Base-by-base conservation (phyloP, 2,797 vertebrate genomes). In the Falco berigora region DNA sequence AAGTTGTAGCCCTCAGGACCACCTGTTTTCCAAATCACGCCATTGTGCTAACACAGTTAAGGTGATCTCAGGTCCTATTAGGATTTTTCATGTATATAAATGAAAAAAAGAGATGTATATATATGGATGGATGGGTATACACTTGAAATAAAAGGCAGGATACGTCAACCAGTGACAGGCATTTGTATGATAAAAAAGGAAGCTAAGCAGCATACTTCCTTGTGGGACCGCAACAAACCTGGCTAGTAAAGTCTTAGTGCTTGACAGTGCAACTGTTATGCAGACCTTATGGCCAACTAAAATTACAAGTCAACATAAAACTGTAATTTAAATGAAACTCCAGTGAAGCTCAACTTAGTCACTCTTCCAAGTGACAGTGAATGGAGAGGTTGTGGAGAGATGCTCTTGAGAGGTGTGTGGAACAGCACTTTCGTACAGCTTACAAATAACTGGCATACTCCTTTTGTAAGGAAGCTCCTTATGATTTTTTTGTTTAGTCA, bases 11-110 rank as follows among this genome's bases (percentile, higher is more conserved):
- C 47, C 46, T 94, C 9, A 27, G 62, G 58, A 69, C 68, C 10
- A 5, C 92, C 67, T 92, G 68, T 77, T 94, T 96, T 91, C 50
- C 15, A 72, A 77, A 91, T 92, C n/a, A 20, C 74, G 40, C 30
- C 19, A 5, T 83, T 77, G 68, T 32, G 49, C 64, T 92, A 79
- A 72, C 24, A 27, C 38, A 32, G 32, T 58, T 80, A 77, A 68
- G 58, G 38, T 52, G 59, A 55, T 82, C 56, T 93, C 30, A 23
- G 13, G 13, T 90, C 61, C 46, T 77, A 1, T 55, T 58, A 83
- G 36, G 32, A 61, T 63, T 88, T 86, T 81, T 55, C n/a, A 40
- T 62, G 14, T 4, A 56, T 22, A 68, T 56, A 79, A 74, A 79
- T 59, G 2, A 27, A 52, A 67, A n/a, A 47, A 8, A 58, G 5